A percentile compares a stretch with the other conserved stretches of the same genome.
These are phyloP conservation scores for Tenebrosternarchus preto DNA, from an alignment of 2,113 vertebrate species.

Conservation along the genomic window DNA sequence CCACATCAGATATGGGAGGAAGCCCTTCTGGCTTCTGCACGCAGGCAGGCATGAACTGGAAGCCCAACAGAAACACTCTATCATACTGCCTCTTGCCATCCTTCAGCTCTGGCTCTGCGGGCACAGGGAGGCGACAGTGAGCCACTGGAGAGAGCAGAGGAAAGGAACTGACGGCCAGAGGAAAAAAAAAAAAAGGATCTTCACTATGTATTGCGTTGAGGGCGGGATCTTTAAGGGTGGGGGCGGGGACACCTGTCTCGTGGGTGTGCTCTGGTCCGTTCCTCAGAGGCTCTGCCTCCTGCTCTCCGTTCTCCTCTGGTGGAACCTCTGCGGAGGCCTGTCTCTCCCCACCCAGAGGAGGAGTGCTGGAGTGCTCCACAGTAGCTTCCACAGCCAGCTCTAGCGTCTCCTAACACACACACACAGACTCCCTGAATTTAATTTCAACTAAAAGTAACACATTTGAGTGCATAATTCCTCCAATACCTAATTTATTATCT, in stretches of 20 bases:
- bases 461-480: no score
- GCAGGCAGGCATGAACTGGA: constrained; percentile 95
- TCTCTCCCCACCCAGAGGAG: constrained; percentile 32
- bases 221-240: constrained; percentile 75
- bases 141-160: background rate
- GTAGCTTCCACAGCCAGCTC: constrained; percentile 41
- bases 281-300: constrained; percentile 80
- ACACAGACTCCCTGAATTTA: constrained; percentile 6
- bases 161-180: background rate
- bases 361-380: constrained; percentile 62
- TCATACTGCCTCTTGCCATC: constrained; percentile 91
- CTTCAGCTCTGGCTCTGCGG: constrained; percentile 70
- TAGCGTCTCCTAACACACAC: constrained; percentile 40
- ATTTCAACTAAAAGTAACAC: no score
- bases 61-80: constrained; percentile 89
- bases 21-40: constrained; percentile 92
- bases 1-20: constrained; percentile 95
- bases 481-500: no score
- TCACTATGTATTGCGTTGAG: constrained; percentile 62
- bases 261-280: constrained; percentile 85
- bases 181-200: background rate
- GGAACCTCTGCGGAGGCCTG: constrained; percentile 50
- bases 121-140: background rate
- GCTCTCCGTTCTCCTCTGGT: constrained; percentile 87
- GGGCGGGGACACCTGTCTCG: constrained; percentile 72